A percentile compares a stretch with the other conserved stretches of the same genome.
Evolutionary conservation across 1,140 invertebrate genomes (phyloP).

Genomic region (Drosophila bipectinata): DNA sequence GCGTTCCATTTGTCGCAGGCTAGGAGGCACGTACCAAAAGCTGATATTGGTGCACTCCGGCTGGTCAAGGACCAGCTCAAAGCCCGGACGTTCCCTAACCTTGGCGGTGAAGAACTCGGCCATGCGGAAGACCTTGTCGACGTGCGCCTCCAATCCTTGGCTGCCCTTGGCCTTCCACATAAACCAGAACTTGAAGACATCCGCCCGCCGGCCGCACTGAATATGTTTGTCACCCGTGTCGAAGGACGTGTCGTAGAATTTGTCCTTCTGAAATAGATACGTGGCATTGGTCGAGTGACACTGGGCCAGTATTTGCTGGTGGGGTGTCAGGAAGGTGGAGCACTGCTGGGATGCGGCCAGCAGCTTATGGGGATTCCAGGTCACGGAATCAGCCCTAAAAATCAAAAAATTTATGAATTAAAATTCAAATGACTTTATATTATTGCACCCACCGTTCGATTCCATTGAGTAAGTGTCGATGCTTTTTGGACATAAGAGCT

Average conservation of each 20-base stretch:
- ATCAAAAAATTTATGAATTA: background rate
- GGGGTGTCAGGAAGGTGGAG: conserved; percentile 93
- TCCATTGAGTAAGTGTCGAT: conserved; percentile 91
- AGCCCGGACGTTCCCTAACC: conserved; percentile 89
- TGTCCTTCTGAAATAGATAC: conserved; percentile 98
- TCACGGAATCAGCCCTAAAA: conserved; percentile 96
- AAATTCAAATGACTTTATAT: background rate
- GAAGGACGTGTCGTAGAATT: conserved; percentile 96
- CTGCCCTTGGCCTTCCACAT: conserved; percentile 99
- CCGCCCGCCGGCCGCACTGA: conserved; percentile 94
- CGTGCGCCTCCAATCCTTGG: conserved; percentile 90
- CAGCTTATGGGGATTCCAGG: conserved; percentile 99
- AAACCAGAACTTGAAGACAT: conserved; percentile 98
- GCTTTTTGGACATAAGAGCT: conserved; percentile 92
- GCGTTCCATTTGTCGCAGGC: conserved; percentile 86
- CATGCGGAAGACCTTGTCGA: conserved; percentile 91
- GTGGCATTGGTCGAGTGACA: conserved; percentile 90
- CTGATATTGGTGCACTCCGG: conserved; percentile 97
- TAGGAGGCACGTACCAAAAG: conserved; percentile 97
- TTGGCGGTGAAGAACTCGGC: conserved; percentile 89
- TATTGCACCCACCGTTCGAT: conserved; percentile 87
- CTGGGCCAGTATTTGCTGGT: conserved; percentile 87
- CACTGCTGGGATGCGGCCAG: conserved; percentile 99
- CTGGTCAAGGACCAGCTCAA: conserved; percentile 89
- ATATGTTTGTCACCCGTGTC: conserved; percentile 98